These are phyloP conservation scores for Liposcelis brunnea DNA, from an alignment of 2,888 invertebrate genomes.

Conservation along the genomic window DNA sequence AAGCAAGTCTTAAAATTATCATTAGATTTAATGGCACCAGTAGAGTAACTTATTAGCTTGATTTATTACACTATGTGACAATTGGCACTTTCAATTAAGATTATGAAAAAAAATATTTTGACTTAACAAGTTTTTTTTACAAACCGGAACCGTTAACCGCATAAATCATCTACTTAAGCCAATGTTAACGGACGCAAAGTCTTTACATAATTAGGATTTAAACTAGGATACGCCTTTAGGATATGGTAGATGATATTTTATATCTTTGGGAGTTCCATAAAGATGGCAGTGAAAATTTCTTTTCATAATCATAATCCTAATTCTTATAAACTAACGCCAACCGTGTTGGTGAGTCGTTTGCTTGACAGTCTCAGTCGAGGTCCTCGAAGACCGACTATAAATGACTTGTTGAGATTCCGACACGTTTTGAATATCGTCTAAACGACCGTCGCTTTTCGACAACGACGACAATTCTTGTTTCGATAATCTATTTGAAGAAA, in stretches of 20 bases:
- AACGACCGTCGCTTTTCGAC: not conserved
- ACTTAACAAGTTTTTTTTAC: too few relatives aligned
- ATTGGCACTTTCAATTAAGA: not conserved
- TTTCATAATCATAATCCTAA: too few relatives aligned
- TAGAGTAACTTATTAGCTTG: slow-evolving; percentile 1
- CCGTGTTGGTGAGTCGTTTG: slow-evolving; percentile 14
- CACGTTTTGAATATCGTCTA: not conserved
- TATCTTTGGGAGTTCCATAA: too few relatives aligned
- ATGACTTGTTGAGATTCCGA: not conserved
- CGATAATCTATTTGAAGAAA: not conserved
- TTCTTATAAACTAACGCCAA: slow-evolving; percentile 15
- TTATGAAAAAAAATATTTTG: slow-evolving; percentile 9
- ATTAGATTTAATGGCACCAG: slow-evolving; percentile 9
- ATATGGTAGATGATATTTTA: too few relatives aligned
- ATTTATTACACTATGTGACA: not conserved
- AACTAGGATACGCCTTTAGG: too few relatives aligned
- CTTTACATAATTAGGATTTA: too few relatives aligned
- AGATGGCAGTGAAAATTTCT: too few relatives aligned
- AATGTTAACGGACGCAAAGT: too few relatives aligned
- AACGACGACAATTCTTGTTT: not conserved
- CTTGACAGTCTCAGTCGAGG: slow-evolving; percentile 11
- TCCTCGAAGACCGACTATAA: not conserved
- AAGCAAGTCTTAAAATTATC: too few relatives aligned
- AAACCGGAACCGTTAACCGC: too few relatives aligned
- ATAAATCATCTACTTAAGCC: too few relatives aligned